These are phyloP conservation scores for Heliconius erato DNA, from an alignment of 2,888 invertebrate genomes.

Conservation along the genomic window DNA sequence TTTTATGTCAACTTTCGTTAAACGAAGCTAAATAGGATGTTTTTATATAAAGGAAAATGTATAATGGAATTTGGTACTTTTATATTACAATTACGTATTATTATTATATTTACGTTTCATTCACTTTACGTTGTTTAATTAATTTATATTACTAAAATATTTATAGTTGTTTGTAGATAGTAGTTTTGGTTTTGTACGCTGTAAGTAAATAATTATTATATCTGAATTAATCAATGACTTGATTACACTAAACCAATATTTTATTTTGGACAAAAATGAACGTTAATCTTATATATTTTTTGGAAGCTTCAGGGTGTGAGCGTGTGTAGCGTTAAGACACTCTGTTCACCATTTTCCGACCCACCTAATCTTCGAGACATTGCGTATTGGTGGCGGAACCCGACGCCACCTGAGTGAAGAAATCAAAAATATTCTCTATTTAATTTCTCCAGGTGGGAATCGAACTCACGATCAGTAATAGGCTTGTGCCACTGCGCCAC, in stretches of 20 bases:
- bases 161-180: no score
- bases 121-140: background rate
- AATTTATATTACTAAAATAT: no score
- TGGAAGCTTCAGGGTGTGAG: no score
- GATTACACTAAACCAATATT: background rate
- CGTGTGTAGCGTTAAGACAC: background rate
- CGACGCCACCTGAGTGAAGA: no score
- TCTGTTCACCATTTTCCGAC: no score
- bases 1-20: constrained; percentile 24
- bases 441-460: no score
- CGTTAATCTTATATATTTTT: background rate
- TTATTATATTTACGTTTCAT: background rate
- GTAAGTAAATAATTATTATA: background rate
- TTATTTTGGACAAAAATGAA: background rate
- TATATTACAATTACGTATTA: background rate
- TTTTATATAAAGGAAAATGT: constrained; percentile 7
- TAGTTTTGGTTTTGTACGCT: background rate
- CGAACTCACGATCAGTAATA: no score
- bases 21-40: constrained; percentile 19
- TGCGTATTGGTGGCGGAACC: no score
- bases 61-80: constrained; percentile 6
- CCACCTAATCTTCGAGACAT: no score
- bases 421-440: no score
- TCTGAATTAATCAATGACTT: background rate
- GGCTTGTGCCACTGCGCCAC: background rate